Conservation (phyloP, 2,797 vertebrate genomes). For the Lacerta agilis region DNA sequence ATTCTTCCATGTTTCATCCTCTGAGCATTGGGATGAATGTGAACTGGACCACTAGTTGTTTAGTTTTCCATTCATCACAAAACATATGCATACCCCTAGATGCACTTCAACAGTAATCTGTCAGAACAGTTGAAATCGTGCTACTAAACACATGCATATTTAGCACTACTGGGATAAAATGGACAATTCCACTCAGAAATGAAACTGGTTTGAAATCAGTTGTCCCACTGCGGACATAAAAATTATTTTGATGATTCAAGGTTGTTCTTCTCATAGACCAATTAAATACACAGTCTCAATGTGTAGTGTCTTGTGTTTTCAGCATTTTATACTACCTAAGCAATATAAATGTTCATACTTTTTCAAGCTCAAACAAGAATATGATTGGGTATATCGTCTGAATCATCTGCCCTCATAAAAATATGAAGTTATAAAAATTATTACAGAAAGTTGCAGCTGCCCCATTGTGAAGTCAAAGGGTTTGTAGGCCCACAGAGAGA, state of each 20-base stretch:
- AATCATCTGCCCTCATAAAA: slow-evolving; percentile 36
- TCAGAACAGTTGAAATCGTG: not conserved
- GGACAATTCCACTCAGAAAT: not conserved
- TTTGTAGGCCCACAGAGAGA: not conserved
- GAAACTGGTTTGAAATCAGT: not conserved
- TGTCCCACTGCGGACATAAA: slow-evolving; percentile 59
- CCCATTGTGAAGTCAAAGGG: slow-evolving; percentile 20
- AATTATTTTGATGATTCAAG: slow-evolving; percentile 72
- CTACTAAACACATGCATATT: not conserved
- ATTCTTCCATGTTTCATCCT: not conserved
- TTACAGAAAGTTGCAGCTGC: slow-evolving; percentile 27
- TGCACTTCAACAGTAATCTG: not conserved
- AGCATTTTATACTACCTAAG: slow-evolving; percentile 77
- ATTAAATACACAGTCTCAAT: slow-evolving; percentile 75
- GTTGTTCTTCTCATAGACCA: slow-evolving; percentile 60
- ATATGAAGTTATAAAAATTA: slow-evolving; percentile 42
- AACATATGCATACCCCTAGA: not conserved
- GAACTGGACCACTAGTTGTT: not conserved
- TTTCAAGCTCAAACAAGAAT: slow-evolving; percentile 72
- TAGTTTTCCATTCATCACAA: not conserved
- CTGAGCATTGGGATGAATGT: not conserved
- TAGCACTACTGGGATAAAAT: not conserved
- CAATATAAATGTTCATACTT: slow-evolving; percentile 73
- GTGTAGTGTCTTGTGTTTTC: slow-evolving; percentile 74
- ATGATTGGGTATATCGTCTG: slow-evolving; percentile 42